Evolutionary conservation across 2,113 vertebrate species (phyloP).

Genomic region (Mus musculus): DNA sequence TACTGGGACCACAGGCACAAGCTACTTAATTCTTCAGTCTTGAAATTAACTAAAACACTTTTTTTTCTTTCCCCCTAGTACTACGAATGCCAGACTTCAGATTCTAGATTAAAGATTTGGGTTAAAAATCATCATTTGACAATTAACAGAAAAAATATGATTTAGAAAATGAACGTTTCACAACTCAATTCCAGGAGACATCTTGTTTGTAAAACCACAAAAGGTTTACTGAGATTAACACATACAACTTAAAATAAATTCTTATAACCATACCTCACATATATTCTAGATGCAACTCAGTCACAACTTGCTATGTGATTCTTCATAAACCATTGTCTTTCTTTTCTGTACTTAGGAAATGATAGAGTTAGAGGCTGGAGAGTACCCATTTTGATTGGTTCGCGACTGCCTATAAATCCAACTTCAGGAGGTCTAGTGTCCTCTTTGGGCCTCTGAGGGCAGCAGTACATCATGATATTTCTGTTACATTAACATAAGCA

Average conservation of each 20-base stretch:
- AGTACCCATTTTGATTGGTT: background rate
- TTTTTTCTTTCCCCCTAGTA: background rate
- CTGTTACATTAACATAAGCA: background rate
- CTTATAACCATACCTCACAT: background rate
- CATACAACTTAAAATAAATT: background rate
- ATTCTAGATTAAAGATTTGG: constrained; percentile 22
- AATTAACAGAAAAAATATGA: constrained; percentile 7
- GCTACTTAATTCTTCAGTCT: background rate
- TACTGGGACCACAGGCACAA: background rate
- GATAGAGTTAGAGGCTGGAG: background rate
- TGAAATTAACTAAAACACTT: constrained; percentile 2
- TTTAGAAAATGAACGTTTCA: constrained; percentile 24
- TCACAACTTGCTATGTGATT: background rate
- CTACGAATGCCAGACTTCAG: background rate
- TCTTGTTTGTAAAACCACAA: constrained; percentile 31
- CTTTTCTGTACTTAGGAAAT: constrained; percentile 37
- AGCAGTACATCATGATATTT: no score
- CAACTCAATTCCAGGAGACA: background rate
- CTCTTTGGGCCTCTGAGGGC: background rate
- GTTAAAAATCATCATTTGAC: background rate
- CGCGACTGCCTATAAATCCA: background rate
- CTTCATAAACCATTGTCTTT: background rate
- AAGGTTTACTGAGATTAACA: background rate
- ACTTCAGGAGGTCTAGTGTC: background rate
- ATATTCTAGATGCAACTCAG: background rate